Evolutionary conservation across 1,140 invertebrate species (phyloP).

Genomic region (Luehdorfia chinensis): DNA sequence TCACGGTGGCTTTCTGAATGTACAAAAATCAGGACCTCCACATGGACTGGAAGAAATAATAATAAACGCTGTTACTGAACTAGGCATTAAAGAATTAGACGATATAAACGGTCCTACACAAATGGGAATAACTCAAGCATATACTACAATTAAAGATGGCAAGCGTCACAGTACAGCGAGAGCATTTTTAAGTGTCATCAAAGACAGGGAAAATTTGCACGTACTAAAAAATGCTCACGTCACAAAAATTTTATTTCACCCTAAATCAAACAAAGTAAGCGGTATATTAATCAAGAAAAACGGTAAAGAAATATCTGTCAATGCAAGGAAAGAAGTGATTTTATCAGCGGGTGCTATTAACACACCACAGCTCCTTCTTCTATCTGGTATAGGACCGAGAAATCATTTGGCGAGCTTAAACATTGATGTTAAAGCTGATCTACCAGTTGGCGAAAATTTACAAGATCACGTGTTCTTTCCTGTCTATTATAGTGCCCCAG

Average conservation of each 20-base stretch:
- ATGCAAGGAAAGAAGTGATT: conserved; percentile 81
- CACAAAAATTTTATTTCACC: conserved; percentile 79
- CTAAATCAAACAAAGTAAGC: conserved; percentile 66
- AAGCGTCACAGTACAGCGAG: conserved; percentile 54
- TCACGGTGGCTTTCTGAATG: conserved; percentile 85
- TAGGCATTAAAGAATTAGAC: conserved; percentile 81
- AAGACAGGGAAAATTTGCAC: conserved; percentile 81
- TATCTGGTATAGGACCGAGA: conserved; percentile 86
- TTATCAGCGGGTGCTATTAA: conserved; percentile 83
- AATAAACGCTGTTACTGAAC: conserved; percentile 82
- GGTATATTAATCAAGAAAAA: conserved; percentile 80
- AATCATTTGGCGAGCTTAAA: conserved; percentile 81
- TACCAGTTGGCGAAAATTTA: conserved; percentile 81
- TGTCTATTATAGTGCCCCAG: conserved; percentile 29
- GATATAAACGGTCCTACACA: conserved; percentile 76
- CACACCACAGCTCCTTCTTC: conserved; percentile 83
- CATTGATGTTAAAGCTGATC: conserved; percentile 78
- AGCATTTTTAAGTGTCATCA: conserved; percentile 76
- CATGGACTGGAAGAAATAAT: conserved; percentile 83
- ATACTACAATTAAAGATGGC: conserved; percentile 73
- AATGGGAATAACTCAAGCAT: conserved; percentile 56
- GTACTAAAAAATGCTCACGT: conserved; percentile 81
- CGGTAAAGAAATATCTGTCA: conserved; percentile 60
- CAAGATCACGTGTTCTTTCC: conserved; percentile 79
- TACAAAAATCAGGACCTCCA: conserved; percentile 83